phyloP scores from a whole-genome alignment of 2,113 vertebrate genomes.

The Hippocampus mohnikei region DNA sequence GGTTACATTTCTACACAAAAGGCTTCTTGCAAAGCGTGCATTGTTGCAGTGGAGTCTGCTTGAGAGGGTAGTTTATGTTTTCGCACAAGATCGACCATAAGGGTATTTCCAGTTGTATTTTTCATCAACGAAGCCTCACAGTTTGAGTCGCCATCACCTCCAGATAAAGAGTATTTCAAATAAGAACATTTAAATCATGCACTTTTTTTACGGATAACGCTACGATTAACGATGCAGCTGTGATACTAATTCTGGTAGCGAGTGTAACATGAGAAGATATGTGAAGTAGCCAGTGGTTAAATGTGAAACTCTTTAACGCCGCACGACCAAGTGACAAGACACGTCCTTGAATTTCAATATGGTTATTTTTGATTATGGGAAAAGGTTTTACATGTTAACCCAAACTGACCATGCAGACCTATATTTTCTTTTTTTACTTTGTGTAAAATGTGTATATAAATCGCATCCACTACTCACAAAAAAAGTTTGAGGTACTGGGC shows the following conservation, averaged over 20 bases:
- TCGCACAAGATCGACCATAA: background rate
- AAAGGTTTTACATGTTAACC: slow-evolving; percentile 46
- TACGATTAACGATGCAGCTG: slow-evolving; percentile 33
- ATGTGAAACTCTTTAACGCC: slow-evolving; percentile 25
- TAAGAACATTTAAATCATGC: slow-evolving; percentile 30
- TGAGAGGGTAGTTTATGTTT: background rate
- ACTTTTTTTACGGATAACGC: background rate
- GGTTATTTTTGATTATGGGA: slow-evolving; percentile 56
- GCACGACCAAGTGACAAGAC: slow-evolving; percentile 17
- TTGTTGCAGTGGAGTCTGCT: background rate
- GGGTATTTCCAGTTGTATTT: slow-evolving; percentile 14
- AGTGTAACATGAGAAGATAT: slow-evolving; percentile 22
- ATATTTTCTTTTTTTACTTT: slow-evolving; percentile 47
- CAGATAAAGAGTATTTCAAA: slow-evolving; percentile 5
- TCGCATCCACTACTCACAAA: slow-evolving; percentile 25
- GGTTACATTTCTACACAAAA: background rate
- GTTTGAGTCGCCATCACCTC: slow-evolving; percentile 19
- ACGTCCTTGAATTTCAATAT: slow-evolving; percentile 47
- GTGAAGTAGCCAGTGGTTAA: slow-evolving; percentile 12
- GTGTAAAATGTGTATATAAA: slow-evolving; percentile 58
- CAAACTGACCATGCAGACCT: slow-evolving; percentile 40
- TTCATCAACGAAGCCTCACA: background rate
- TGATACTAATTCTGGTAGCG: slow-evolving; percentile 29
- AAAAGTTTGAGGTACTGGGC: background rate
- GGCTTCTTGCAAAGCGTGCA: background rate